phyloP scores from a whole-genome alignment of 2,888 invertebrate species.

The Hyposoter dolosus region DNA sequence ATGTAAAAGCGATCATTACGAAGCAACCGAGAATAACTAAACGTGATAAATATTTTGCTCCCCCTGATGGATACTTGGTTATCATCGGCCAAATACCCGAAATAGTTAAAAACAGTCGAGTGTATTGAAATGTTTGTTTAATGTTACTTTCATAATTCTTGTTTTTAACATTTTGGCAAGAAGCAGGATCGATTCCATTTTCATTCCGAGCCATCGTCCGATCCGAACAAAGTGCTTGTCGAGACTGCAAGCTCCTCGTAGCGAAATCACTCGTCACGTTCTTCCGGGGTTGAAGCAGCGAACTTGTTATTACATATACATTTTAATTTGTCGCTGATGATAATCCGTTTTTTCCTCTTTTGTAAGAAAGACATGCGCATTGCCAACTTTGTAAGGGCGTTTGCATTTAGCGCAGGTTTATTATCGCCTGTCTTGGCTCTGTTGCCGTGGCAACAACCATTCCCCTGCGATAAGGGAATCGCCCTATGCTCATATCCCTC shows the following conservation, averaged over 20 bases:
- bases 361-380: conserved; percentile 17
- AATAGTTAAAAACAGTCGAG: conserved; percentile 40
- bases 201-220: conserved; percentile 21
- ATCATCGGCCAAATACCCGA: conserved; percentile 59
- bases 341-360: background rate
- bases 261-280: background rate
- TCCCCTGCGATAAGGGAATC: background rate
- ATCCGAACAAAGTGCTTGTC: background rate
- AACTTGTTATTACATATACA: conserved; percentile 16
- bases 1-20: conserved; percentile 9
- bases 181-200: background rate
- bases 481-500: background rate
- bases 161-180: background rate
- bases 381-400: background rate
- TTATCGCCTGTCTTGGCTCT: background rate
- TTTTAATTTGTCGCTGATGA: background rate
- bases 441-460: conserved; percentile 26
- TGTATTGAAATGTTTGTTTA: conserved; percentile 40
- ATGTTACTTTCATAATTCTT: conserved; percentile 48
- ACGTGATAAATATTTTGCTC: conserved; percentile 7
- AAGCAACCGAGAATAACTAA: conserved; percentile 17
- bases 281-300: background rate
- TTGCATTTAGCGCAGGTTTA: conserved; percentile 4
- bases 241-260: conserved; percentile 2
- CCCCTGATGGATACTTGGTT: conserved; percentile 27